phyloP scores from a whole-genome alignment of 2,113 vertebrate genomes.

The Micronycteris hirsuta region DNA sequence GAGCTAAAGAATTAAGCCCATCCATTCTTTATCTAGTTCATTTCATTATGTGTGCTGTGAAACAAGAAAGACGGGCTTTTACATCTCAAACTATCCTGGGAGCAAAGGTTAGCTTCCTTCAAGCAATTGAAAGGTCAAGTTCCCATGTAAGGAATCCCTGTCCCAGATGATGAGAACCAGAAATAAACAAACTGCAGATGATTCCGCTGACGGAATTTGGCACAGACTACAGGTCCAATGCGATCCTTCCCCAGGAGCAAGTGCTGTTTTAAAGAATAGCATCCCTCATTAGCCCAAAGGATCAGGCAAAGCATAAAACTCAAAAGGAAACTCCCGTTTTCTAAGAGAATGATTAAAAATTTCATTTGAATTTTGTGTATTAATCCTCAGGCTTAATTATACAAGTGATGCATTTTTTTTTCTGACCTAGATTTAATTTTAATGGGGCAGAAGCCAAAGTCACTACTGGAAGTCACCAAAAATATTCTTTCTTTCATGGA shows the following conservation, averaged over 20 bases:
- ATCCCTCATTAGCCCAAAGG: background rate
- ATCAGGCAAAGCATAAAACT: slow-evolving; percentile 6
- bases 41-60: slow-evolving; percentile 68
- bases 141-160: slow-evolving; percentile 81
- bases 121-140: slow-evolving; percentile 81
- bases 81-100: slow-evolving; percentile 71
- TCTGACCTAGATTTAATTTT: background rate
- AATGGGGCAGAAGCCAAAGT: slow-evolving; percentile 17
- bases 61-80: slow-evolving; percentile 68
- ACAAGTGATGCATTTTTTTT: slow-evolving; percentile 14
- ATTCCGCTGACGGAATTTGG: slow-evolving; percentile 52
- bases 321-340: slow-evolving; percentile 7
- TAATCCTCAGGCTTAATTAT: slow-evolving; percentile 8
- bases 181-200: slow-evolving; percentile 69
- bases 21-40: slow-evolving; percentile 29
- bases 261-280: background rate
- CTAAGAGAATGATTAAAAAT: slow-evolving; percentile 1
- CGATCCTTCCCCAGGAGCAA: slow-evolving; percentile 36
- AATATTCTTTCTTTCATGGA: background rate
- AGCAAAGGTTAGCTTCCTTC: slow-evolving; percentile 78
- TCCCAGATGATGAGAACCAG: slow-evolving; percentile 69
- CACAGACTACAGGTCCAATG: slow-evolving; percentile 11
- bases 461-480: background rate
- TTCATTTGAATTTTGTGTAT: slow-evolving; percentile 3
- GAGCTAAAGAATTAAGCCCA: slow-evolving; percentile 67